Evolutionary conservation across 2,888 invertebrate genomes (phyloP).

Genomic region (Drosophila prostipennis): DNA sequence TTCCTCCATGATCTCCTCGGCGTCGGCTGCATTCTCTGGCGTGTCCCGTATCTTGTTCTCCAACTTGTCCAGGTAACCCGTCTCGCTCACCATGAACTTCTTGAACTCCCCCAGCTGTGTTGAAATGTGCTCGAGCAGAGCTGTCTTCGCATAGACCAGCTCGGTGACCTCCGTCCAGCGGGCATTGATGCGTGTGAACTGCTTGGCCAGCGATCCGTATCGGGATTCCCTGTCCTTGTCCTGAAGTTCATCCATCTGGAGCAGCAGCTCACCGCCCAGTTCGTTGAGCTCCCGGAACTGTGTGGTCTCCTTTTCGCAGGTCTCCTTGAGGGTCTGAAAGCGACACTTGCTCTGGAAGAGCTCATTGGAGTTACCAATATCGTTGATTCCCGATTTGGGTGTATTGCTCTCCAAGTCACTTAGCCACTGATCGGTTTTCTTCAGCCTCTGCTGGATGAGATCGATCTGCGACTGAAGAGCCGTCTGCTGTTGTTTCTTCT

Average conservation of each 20-base stretch:
- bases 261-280: constrained; percentile 87
- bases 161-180: constrained; percentile 90
- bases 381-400: constrained; percentile 86
- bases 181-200: constrained; percentile 89
- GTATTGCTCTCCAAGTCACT: constrained; percentile 87
- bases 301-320: constrained; percentile 88
- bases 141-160: constrained; percentile 88
- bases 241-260: constrained; percentile 85
- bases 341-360: constrained; percentile 89
- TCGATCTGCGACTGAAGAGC: constrained; percentile 78
- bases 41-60: constrained; percentile 90
- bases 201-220: constrained; percentile 87
- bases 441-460: constrained; percentile 77
- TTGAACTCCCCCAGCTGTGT: constrained; percentile 91
- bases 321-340: constrained; percentile 89
- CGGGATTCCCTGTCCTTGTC: constrained; percentile 78
- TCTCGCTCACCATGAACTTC: constrained; percentile 89
- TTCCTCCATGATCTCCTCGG: constrained; percentile 96
- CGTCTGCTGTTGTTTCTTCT: constrained; percentile 75
- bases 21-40: constrained; percentile 89
- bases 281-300: constrained; percentile 89
- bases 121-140: constrained; percentile 89
- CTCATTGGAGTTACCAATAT: constrained; percentile 88
- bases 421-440: constrained; percentile 87
- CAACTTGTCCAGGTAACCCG: constrained; percentile 92